Conservation (phyloP, 2,113 vertebrate species). For the Alethe castanea region DNA sequence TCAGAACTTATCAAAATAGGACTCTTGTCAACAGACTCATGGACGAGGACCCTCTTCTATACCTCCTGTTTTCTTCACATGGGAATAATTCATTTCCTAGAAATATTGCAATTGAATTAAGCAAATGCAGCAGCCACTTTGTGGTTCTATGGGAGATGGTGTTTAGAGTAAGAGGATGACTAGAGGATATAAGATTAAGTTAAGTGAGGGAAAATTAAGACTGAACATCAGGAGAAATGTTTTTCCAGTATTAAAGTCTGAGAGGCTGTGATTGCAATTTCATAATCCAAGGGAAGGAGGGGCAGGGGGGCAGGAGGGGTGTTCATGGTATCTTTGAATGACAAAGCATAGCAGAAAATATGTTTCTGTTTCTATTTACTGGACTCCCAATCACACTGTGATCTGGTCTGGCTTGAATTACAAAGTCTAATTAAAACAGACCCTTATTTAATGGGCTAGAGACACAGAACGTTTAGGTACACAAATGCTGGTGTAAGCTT, state of each 20-base stretch:
- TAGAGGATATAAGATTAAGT: constrained; percentile 22
- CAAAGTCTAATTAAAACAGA: constrained; percentile 23
- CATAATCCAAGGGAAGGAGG: background rate
- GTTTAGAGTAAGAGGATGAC: constrained; percentile 38
- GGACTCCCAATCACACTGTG: background rate
- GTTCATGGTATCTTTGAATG: background rate
- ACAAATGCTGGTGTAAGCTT: constrained; percentile 25
- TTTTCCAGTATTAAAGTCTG: background rate
- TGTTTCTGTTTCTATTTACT: background rate
- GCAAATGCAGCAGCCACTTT: constrained; percentile 2
- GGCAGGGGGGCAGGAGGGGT: no score
- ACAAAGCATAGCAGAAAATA: background rate
- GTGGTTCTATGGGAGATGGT: constrained; percentile 16
- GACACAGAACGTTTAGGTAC: constrained; percentile 21
- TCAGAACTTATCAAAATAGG: background rate
- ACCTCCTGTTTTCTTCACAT: background rate
- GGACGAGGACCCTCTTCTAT: background rate
- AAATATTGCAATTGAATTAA: background rate
- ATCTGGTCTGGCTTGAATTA: constrained; percentile 18
- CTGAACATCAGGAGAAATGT: background rate
- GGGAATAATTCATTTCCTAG: background rate
- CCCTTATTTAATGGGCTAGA: constrained; percentile 24
- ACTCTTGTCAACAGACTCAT: background rate
- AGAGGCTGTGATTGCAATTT: background rate
- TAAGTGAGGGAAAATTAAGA: constrained; percentile 4